A percentile compares a stretch with the other conserved stretches of the same genome.
These are phyloP conservation scores for Stictonetta naevosa DNA, from an alignment of 2,113 vertebrate genomes.

Conservation along the genomic window DNA sequence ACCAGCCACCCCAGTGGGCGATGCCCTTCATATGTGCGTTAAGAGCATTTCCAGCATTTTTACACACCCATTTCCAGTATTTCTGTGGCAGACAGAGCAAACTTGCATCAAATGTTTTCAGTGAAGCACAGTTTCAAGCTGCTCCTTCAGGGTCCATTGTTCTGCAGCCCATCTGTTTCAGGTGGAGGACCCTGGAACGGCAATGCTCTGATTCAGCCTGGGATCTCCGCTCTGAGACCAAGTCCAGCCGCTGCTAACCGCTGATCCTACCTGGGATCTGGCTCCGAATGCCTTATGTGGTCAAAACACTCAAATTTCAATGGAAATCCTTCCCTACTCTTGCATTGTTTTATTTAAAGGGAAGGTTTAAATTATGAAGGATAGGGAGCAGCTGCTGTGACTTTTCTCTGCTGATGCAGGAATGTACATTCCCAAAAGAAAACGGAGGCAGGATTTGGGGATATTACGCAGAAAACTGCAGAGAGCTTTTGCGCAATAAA, in stretches of 20 bases:
- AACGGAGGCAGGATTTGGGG: background rate
- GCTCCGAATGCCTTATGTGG: background rate
- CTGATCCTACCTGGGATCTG: background rate
- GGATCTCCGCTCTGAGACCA: background rate
- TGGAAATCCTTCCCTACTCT: background rate
- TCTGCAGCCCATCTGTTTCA: too few relatives aligned
- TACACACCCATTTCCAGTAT: background rate
- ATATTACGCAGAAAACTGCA: background rate
- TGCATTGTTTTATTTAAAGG: background rate
- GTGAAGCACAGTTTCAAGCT: too few relatives aligned
- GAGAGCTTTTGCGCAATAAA: background rate
- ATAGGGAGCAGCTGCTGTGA: background rate
- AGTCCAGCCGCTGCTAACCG: background rate
- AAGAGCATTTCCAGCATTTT: background rate
- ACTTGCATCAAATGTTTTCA: background rate
- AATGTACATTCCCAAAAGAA: background rate
- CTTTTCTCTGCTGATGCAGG: background rate
- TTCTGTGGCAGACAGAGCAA: background rate
- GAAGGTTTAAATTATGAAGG: background rate
- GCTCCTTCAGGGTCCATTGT: too few relatives aligned
- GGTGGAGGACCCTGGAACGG: too few relatives aligned
- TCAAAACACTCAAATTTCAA: background rate
- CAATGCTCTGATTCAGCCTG: too few relatives aligned
- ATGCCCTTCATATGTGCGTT: accelerated
- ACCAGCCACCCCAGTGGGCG: background rate